Evolutionary conservation across 2,113 vertebrate genomes (phyloP).

Genomic region (Danionella cerebrum): DNA sequence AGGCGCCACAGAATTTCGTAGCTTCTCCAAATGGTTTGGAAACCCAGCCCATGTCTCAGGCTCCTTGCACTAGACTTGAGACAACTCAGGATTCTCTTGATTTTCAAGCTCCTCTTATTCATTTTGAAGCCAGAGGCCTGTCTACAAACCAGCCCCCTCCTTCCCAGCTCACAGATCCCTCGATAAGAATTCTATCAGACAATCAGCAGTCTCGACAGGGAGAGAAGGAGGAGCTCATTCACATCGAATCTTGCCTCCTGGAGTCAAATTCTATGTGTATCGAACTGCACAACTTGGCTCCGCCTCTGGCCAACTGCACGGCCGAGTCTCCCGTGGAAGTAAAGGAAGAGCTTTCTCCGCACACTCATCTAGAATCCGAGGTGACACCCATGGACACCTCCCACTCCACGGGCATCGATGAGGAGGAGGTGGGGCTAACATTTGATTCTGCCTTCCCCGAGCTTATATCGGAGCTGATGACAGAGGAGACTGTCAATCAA

Average conservation of each 20-base stretch:
- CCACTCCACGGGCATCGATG: not conserved
- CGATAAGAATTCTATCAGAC: not conserved
- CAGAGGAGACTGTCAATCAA: slow-evolving; percentile 53
- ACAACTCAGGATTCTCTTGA: no score
- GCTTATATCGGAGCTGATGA: slow-evolving; percentile 80
- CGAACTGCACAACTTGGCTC: not conserved
- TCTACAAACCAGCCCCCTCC: slow-evolving; percentile 7
- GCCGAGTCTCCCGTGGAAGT: slow-evolving; percentile 19
- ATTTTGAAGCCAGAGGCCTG: no score
- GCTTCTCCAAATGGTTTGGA: no score
- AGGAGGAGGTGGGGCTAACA: slow-evolving; percentile 68
- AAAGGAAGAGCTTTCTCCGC: slow-evolving; percentile 51
- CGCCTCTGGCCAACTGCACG: not conserved
- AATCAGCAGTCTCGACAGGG: slow-evolving; percentile 20
- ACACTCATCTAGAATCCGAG: slow-evolving; percentile 25
- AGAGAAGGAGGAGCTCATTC: slow-evolving; percentile 2
- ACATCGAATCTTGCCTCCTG: not conserved
- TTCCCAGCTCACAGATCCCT: no score
- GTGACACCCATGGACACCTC: slow-evolving; percentile 61
- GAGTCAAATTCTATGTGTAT: not conserved
- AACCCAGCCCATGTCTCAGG: no score
- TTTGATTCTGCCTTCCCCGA: slow-evolving; percentile 81
- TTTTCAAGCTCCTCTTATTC: no score
- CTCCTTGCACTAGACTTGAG: no score
- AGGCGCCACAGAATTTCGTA: no score